These are phyloP conservation scores for Dusona sp. DNA, from an alignment of 2,888 invertebrate genomes.

Conservation along the genomic window DNA sequence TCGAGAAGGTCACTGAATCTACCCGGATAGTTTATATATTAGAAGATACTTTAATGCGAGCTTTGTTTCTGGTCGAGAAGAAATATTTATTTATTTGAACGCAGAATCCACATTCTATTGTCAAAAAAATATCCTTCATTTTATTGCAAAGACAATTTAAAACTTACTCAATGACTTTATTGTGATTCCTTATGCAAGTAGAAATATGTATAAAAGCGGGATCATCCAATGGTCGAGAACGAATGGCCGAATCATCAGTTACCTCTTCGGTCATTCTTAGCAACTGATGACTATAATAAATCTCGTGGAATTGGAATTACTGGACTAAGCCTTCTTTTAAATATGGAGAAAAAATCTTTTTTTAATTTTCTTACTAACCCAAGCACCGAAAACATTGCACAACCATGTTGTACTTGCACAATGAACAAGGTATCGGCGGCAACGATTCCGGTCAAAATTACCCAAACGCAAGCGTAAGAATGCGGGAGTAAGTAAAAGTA, in stretches of 20 bases:
- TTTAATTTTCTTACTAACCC: constrained; percentile 31
- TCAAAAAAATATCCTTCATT: neutral
- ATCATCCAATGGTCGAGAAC: constrained; percentile 24
- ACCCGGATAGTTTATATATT: neutral
- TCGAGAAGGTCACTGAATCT: constrained; percentile 51
- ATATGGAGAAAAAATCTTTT: neutral
- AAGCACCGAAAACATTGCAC: constrained; percentile 54
- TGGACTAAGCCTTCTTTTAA: neutral
- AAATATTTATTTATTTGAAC: neutral
- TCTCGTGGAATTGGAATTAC: neutral
- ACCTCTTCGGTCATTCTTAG: constrained; percentile 23
- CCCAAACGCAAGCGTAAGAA: constrained; percentile 26
- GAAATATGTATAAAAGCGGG: constrained; percentile 35
- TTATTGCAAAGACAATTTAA: neutral
- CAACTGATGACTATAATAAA: constrained; percentile 37
- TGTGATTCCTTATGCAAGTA: constrained; percentile 49
- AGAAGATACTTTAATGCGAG: neutral
- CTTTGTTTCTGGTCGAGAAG: too few species aligned
- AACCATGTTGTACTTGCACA: constrained; percentile 56
- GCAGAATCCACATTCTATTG: neutral
- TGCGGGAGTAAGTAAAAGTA: constrained; percentile 53
- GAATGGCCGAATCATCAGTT: neutral
- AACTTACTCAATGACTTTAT: constrained; percentile 51
- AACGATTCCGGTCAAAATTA: constrained; percentile 38
- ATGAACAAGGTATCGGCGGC: constrained; percentile 60